Percentiles rank a stretch among this genome's conserved stretches.
These are phyloP conservation scores for Brienomyrus brachyistius DNA, from an alignment of 2,113 vertebrate species.

Conservation along the genomic window DNA sequence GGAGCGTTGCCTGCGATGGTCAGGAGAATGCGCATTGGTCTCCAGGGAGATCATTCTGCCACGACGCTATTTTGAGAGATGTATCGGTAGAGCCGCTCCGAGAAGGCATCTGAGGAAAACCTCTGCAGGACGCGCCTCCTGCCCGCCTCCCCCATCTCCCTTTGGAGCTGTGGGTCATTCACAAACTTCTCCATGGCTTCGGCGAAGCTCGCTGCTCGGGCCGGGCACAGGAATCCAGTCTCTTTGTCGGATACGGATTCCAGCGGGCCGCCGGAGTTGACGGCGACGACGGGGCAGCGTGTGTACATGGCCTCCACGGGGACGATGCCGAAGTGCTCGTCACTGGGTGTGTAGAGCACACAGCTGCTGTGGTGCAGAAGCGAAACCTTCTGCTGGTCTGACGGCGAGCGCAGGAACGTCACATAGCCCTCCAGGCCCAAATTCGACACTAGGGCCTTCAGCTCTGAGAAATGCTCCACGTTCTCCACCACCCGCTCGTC, in stretches of 20 bases:
- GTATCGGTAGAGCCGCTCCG: conserved; percentile 74
- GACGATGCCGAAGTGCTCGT: conserved; percentile 95
- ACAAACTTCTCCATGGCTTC: conserved; percentile 81
- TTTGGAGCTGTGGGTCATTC: conserved; percentile 68
- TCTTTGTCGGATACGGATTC: conserved; percentile 76
- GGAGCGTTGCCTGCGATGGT: conserved; percentile 53
- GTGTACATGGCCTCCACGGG: conserved; percentile 95
- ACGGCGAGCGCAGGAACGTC: conserved; percentile 84
- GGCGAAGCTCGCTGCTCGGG: conserved; percentile 71
- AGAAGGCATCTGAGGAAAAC: conserved; percentile 84
- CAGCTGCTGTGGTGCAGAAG: conserved; percentile 68
- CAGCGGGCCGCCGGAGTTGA: conserved; percentile 87
- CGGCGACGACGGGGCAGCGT: conserved; percentile 82
- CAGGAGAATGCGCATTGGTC: conserved; percentile 35
- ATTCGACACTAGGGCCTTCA: conserved; percentile 61
- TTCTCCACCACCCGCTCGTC: conserved; percentile 85
- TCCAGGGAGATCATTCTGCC: neutral
- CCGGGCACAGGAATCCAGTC: conserved; percentile 84
- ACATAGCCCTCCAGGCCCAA: conserved; percentile 62
- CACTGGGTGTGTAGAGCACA: conserved; percentile 91
- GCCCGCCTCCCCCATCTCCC: conserved; percentile 80
- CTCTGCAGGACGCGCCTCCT: conserved; percentile 72
- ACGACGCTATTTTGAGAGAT: conserved; percentile 65
- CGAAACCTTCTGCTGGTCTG: conserved; percentile 78
- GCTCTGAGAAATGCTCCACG: conserved; percentile 77